These are phyloP conservation scores for Gymnocephalus cernua DNA, from an alignment of 2,113 vertebrate species.

Conservation along the genomic window DNA sequence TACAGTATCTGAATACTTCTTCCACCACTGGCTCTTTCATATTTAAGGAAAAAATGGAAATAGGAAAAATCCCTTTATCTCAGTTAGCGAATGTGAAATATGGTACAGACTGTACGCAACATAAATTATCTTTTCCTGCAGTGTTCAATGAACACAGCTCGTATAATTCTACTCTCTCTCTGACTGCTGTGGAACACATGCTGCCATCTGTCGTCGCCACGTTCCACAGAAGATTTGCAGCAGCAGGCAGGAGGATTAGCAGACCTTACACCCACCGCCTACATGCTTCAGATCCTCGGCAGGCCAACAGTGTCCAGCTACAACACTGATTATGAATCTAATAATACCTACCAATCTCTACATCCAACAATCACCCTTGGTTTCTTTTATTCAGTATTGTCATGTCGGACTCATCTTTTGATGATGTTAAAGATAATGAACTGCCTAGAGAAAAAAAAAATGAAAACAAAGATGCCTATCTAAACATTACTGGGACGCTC, in stretches of 20 bases:
- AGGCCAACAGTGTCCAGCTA: background rate
- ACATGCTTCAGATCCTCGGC: conserved; percentile 26
- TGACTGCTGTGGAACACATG: conserved; percentile 13
- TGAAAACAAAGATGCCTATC: too few species aligned
- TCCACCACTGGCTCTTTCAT: too few species aligned
- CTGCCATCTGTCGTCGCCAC: conserved; percentile 36
- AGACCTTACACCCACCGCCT: background rate
- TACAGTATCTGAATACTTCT: too few species aligned
- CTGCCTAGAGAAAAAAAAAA: too few species aligned
- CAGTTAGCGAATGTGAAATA: background rate
- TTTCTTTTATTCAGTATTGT: background rate
- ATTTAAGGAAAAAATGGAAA: too few species aligned
- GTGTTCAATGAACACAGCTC: background rate
- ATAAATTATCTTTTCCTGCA: background rate
- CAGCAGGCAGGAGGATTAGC: conserved; percentile 28
- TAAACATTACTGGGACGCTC: background rate
- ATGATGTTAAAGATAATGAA: background rate
- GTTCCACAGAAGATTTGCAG: conserved; percentile 52
- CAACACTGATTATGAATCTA: background rate
- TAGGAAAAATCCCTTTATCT: background rate
- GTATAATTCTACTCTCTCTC: background rate
- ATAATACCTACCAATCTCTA: background rate
- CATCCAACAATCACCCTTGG: background rate
- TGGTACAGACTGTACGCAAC: background rate
- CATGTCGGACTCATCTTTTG: background rate